These are phyloP conservation scores for Cephus pulcher DNA, from an alignment of 2,888 invertebrate genomes.

Conservation along the genomic window DNA sequence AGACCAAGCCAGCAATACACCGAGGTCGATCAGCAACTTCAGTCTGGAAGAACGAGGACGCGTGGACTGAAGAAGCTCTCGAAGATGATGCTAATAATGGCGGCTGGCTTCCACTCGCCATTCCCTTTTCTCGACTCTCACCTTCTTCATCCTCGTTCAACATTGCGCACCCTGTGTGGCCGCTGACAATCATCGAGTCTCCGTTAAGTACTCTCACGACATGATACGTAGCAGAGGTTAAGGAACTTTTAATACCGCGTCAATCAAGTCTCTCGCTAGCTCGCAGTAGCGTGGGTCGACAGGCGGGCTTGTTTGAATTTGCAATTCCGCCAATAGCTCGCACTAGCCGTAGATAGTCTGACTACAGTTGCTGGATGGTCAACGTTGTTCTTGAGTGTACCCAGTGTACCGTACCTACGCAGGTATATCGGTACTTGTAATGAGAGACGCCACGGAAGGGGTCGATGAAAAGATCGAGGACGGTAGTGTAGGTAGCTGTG, in stretches of 20 bases:
- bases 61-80: background rate
- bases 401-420: too few relatives aligned
- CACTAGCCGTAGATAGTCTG: background rate
- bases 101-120: background rate
- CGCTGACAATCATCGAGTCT: background rate
- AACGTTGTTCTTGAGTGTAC: too few relatives aligned
- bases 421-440: background rate
- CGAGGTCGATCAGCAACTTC: slow-evolving; percentile 1
- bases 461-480: background rate
- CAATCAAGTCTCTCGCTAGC: slow-evolving; percentile 26
- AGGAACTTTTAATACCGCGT: slow-evolving; percentile 27
- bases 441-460: background rate
- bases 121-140: background rate
- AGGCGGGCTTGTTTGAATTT: slow-evolving; percentile 27
- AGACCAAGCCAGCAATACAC: background rate
- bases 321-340: slow-evolving; percentile 13
- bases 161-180: background rate
- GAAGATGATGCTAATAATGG: background rate
- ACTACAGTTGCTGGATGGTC: background rate
- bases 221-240: slow-evolving; percentile 3
- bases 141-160: background rate
- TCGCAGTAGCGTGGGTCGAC: slow-evolving; percentile 30
- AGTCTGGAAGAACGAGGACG: background rate
- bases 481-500: background rate
- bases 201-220: background rate